A percentile compares a stretch with the other conserved stretches of the same genome.
These are phyloP conservation scores for Psammodynastes pulverulentus DNA, from an alignment of 2,113 vertebrate genomes.

Conservation along the genomic window DNA sequence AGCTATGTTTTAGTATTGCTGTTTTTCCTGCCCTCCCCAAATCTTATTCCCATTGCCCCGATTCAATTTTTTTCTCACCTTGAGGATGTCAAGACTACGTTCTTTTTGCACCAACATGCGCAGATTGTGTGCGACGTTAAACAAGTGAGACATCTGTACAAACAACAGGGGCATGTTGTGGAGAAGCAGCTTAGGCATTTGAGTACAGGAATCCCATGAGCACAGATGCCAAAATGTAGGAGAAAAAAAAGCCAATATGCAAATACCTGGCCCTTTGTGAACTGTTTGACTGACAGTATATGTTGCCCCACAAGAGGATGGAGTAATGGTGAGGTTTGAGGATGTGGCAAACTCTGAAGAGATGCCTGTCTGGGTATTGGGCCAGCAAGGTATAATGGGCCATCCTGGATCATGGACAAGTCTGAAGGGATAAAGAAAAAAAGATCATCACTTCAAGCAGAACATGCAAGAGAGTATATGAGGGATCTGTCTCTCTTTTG, in stretches of 20 bases:
- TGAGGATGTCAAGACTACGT: conserved; percentile 89
- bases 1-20: neutral
- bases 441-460: neutral
- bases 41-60: fast-evolving
- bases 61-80: conserved; percentile 69
- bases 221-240: fast-evolving
- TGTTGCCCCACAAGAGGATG: conserved; percentile 90
- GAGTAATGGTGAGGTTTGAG: conserved; percentile 82
- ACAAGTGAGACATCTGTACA: conserved; percentile 87
- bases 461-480: neutral
- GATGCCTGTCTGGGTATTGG: conserved; percentile 84
- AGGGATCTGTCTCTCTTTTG: neutral
- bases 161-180: conserved; percentile 3
- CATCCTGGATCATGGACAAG: conserved; percentile 62
- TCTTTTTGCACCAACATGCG: conserved; percentile 96
- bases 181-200: fast-evolving
- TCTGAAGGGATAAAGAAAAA: conserved; percentile 47
- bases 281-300: conserved; percentile 86
- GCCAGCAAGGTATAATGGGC: conserved; percentile 65
- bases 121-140: conserved; percentile 88
- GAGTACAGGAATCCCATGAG: neutral
- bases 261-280: conserved; percentile 92
- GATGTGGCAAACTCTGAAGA: conserved; percentile 78
- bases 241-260: neutral
- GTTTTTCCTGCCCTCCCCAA: fast-evolving